A percentile compares a stretch with the other conserved stretches of the same genome.
phyloP scores from a whole-genome alignment of 2,888 invertebrate species.

The Sphinx pinastri region DNA sequence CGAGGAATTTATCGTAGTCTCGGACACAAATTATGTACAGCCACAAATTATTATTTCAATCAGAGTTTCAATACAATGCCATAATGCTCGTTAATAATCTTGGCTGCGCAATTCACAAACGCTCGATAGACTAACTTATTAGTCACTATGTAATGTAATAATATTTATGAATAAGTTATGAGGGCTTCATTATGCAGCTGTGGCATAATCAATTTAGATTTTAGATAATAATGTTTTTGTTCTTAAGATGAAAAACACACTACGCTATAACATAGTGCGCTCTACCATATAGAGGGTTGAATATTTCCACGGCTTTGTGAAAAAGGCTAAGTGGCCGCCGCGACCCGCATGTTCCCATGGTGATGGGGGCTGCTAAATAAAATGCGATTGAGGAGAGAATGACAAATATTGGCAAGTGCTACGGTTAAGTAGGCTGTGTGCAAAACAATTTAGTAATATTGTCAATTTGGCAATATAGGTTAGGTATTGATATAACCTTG shows the following conservation, averaged over 20 bases:
- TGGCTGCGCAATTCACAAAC: neutral
- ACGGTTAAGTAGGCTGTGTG: too few species aligned
- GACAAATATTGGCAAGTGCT: too few species aligned
- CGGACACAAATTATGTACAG: constrained; percentile 1
- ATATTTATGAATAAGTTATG: constrained; percentile 6
- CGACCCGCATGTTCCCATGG: too few species aligned
- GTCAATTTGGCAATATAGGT: too few species aligned
- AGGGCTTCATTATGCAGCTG: constrained; percentile 2
- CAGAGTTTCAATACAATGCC: constrained; percentile 10
- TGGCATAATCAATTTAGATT: neutral
- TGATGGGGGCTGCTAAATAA: too few species aligned
- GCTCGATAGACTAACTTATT: neutral
- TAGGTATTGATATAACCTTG: too few species aligned
- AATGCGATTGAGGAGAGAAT: too few species aligned
- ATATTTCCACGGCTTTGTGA: too few species aligned
- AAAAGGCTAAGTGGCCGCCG: too few species aligned
- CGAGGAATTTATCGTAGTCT: constrained; percentile 3
- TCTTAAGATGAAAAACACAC: too few species aligned
- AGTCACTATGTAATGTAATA: constrained; percentile 12
- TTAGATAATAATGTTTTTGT: too few species aligned
- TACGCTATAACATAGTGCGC: neutral
- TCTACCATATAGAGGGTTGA: neutral
- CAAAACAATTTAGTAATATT: too few species aligned
- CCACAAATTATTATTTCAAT: constrained; percentile 19
- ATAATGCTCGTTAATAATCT: constrained; percentile 12